Percentiles rank a stretch among this genome's conserved stretches.
phyloP scores from a whole-genome alignment of 2,113 vertebrate genomes.

The Tragulus kanchil region DNA sequence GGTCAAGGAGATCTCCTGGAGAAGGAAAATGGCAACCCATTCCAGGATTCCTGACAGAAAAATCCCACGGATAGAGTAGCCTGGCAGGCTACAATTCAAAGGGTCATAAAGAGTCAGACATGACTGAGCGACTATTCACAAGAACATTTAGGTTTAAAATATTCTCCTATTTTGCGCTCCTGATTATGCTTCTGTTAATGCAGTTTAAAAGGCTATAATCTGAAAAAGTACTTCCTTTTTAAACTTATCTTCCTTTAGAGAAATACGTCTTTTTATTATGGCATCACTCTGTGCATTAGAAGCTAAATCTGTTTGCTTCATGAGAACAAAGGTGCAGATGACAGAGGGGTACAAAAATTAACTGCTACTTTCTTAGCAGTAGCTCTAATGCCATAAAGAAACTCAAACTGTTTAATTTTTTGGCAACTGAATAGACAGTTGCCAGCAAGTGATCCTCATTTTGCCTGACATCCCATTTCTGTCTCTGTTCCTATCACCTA shows the following conservation, averaged over 20 bases:
- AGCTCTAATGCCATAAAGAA: slow-evolving; percentile 54
- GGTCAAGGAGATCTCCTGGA: not conserved
- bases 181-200: not conserved
- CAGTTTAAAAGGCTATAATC: not conserved
- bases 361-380: slow-evolving; percentile 54
- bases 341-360: slow-evolving; percentile 38
- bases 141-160: not conserved
- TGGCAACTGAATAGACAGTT: slow-evolving; percentile 75
- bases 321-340: not conserved
- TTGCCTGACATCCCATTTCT: slow-evolving; percentile 76
- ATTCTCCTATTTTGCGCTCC: not conserved
- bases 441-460: slow-evolving; percentile 73
- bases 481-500: slow-evolving; percentile 67
- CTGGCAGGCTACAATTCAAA: not conserved
- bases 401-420: slow-evolving; percentile 77
- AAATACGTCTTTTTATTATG: not conserved
- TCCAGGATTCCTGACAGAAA: not conserved
- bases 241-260: not conserved
- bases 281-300: not conserved
- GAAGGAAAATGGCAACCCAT: not conserved
- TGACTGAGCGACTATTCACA: not conserved
- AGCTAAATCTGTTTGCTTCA: slow-evolving; percentile 63
- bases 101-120: not conserved
- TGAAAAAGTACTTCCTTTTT: not conserved
- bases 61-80: not conserved